Evolutionary conservation across 2,888 invertebrate genomes (phyloP).

Genomic region (Liopterus haemorrhoidalis): DNA sequence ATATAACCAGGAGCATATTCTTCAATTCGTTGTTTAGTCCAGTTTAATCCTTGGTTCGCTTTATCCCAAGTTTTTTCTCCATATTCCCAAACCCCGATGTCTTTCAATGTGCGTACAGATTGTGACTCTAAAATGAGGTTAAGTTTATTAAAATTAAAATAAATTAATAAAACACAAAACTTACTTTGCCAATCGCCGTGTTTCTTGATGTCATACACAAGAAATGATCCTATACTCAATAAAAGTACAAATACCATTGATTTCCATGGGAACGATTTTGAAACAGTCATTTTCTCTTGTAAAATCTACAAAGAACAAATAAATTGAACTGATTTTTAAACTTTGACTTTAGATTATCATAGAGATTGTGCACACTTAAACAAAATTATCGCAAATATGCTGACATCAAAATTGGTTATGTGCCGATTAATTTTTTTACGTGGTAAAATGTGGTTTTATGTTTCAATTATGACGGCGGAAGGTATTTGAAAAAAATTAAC

Average conservation of each 20-base stretch:
- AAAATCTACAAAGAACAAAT: conserved; percentile 42
- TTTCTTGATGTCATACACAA: conserved; percentile 60
- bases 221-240: conserved; percentile 53
- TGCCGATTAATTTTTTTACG: too few species aligned
- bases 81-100: conserved; percentile 59
- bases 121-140: conserved; percentile 49
- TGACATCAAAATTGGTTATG: too few species aligned
- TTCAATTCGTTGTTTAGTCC: conserved; percentile 62
- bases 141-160: not conserved
- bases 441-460: too few species aligned
- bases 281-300: conserved; percentile 46
- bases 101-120: conserved; percentile 59
- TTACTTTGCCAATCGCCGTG: conserved; percentile 65
- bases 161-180: conserved; percentile 33
- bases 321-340: not conserved
- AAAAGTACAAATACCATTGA: conserved; percentile 58
- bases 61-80: conserved; percentile 59
- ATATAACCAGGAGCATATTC: conserved; percentile 64
- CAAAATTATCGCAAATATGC: too few species aligned
- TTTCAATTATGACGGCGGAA: too few species aligned
- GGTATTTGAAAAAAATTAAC: too few species aligned
- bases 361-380: too few species aligned
- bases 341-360: too few species aligned
- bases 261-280: conserved; percentile 61
- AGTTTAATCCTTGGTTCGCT: conserved; percentile 54